Evolutionary conservation across 2,888 invertebrate species (phyloP).

Genomic region (Tinea trinotella): DNA sequence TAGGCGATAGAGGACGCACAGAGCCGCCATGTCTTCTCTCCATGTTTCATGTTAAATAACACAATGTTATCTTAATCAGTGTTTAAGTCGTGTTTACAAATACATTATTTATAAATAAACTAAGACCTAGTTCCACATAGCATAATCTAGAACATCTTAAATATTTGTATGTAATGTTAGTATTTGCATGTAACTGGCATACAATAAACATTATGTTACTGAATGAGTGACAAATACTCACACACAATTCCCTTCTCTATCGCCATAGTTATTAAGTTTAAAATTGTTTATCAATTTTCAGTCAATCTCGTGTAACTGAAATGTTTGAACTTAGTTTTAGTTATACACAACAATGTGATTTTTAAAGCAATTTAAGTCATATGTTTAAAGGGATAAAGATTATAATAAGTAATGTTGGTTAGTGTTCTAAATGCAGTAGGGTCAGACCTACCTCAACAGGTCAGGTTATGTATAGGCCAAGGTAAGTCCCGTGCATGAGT

Average conservation of each 20-base stretch:
- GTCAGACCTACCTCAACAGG: constrained; percentile 13
- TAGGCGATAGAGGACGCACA: too few species aligned
- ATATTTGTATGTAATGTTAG: neutral
- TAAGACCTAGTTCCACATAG: constrained; percentile 5
- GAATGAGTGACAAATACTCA: neutral
- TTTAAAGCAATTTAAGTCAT: neutral
- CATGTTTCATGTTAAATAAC: too few species aligned
- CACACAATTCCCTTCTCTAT: neutral
- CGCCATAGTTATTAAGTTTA: neutral
- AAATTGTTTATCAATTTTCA: neutral
- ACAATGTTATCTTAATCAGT: too few species aligned
- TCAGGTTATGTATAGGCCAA: constrained; percentile 11
- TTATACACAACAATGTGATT: neutral
- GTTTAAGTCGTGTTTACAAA: too few species aligned
- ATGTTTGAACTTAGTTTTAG: neutral
- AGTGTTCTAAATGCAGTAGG: constrained; percentile 8
- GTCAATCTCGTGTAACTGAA: neutral
- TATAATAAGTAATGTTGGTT: neutral
- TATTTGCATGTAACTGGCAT: neutral
- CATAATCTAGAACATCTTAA: constrained; percentile 6
- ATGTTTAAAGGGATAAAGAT: neutral
- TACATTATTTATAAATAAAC: neutral
- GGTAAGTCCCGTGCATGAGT: constrained; percentile 6
- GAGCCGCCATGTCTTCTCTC: too few species aligned
- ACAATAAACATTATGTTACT: constrained; percentile 7